These are phyloP conservation scores for Drosophila malerkotliana DNA, from an alignment of 1,140 invertebrate species.

Conservation along the genomic window DNA sequence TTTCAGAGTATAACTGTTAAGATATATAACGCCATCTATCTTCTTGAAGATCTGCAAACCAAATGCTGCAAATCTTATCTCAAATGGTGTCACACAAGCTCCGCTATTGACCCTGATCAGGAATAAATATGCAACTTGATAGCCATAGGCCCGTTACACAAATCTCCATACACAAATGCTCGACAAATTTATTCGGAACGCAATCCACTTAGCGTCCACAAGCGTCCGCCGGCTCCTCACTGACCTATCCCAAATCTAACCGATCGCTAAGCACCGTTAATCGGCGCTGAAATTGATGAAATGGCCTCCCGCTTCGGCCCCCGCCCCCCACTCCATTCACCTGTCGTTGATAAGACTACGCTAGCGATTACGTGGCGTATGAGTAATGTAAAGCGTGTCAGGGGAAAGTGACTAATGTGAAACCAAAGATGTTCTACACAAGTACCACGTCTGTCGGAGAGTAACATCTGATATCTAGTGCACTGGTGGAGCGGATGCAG, in stretches of 20 bases:
- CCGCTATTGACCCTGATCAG: slow-evolving; percentile 46
- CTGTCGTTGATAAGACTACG: slow-evolving; percentile 29
- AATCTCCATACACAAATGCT: slow-evolving; percentile 42
- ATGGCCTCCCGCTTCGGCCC: slow-evolving; percentile 4
- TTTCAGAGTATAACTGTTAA: not conserved
- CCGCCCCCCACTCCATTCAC: not conserved
- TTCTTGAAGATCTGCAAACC: slow-evolving; percentile 30
- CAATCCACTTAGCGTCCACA: slow-evolving; percentile 43
- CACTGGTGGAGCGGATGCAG: slow-evolving; percentile 10
- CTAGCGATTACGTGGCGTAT: slow-evolving; percentile 68
- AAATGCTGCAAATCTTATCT: slow-evolving; percentile 34
- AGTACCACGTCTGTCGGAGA: slow-evolving; percentile 7
- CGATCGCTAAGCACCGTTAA: slow-evolving; percentile 29
- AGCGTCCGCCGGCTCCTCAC: slow-evolving; percentile 23
- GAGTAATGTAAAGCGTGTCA: slow-evolving; percentile 53
- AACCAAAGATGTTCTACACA: slow-evolving; percentile 13
- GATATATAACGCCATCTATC: slow-evolving; percentile 7
- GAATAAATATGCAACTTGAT: slow-evolving; percentile 30
- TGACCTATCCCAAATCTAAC: slow-evolving; percentile 46
- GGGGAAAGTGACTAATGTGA: slow-evolving; percentile 33
- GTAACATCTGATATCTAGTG: slow-evolving; percentile 12
- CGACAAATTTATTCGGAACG: slow-evolving; percentile 41
- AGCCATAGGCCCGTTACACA: slow-evolving; percentile 46
- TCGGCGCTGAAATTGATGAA: slow-evolving; percentile 40
- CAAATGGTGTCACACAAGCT: slow-evolving; percentile 37